Base-by-base conservation (phyloP, 2,888 invertebrate genomes). In the Protonemura montana region DNA sequence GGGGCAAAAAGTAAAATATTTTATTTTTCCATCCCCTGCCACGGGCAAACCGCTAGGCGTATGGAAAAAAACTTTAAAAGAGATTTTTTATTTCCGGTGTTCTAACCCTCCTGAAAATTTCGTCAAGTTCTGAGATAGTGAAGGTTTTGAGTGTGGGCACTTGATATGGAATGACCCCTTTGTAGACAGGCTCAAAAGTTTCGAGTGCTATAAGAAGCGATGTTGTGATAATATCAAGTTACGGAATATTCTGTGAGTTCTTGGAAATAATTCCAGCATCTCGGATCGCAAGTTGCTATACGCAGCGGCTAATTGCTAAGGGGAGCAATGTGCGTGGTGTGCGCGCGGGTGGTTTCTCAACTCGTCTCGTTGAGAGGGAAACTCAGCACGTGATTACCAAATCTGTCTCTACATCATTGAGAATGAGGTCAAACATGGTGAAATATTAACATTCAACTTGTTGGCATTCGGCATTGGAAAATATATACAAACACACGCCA, bases 401-500 rank as follows among this genome's bases (percentile, higher is more conserved):
- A 78, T 78, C 78, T 28, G 78, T 78, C 78, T 78, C 78, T 28
- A 59, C 59, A 59, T 59, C 59, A 59, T 59, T 13, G 59, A 59
- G 59, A 59, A 59, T 59, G 59, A 59, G 59, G 59, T 59, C 59
- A 59, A 59, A 59, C 59, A 59, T 59, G 59, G 59, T 59, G 59
- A 59, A 59, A 59, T 59, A 59, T 59, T 59, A 59, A 59, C 21
- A 59, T 59, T 59, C 59, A 59, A 59, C 59, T 59, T 59, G 59
- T 59, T 59, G 59, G 59, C 59, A 59, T 21, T 59, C 59, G 59
- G 59, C 13, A 10, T 21, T 10, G 59, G 59, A 59, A 21, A 59
- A 59, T 21, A 59, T 59, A 21, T 59, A 59, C 13, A 59, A 6
- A 10, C 21, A 59, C 59, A 59, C 59, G 13, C 59, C 16, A 13